These are phyloP conservation scores for Caloenas nicobarica DNA, from an alignment of 2,113 vertebrate species.

Conservation along the genomic window DNA sequence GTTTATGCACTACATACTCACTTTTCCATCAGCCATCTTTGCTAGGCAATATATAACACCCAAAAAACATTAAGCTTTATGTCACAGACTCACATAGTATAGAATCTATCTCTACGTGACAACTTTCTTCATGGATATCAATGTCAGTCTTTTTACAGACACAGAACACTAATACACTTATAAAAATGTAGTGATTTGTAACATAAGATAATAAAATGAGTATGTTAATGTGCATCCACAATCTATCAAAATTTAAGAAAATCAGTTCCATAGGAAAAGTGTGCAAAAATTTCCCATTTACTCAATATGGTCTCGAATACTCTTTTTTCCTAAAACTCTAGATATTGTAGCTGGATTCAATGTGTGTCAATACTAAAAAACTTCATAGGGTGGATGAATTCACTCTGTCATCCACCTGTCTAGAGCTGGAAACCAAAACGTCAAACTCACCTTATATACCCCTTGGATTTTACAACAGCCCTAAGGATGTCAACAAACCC, in stretches of 20 bases:
- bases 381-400: neutral
- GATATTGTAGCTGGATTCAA: neutral
- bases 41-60: neutral
- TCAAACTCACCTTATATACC: neutral
- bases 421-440: neutral
- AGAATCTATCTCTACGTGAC: neutral
- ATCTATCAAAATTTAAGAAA: neutral
- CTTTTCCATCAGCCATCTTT: neutral
- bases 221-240: neutral
- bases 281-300: neutral
- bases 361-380: neutral
- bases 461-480: neutral
- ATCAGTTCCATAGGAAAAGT: neutral
- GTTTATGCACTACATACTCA: fast-evolving
- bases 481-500: neutral
- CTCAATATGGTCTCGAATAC: neutral
- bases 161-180: neutral
- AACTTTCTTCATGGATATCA: neutral
- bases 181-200: neutral
- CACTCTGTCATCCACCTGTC: neutral
- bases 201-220: neutral
- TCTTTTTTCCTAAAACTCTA: neutral
- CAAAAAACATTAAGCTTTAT: neutral
- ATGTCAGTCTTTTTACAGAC: neutral
- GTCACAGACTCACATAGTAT: neutral